A percentile compares a stretch with the other conserved stretches of the same genome.
phyloP scores from a whole-genome alignment of 2,888 invertebrate species.

The Ichneumoninae sp. region DNA sequence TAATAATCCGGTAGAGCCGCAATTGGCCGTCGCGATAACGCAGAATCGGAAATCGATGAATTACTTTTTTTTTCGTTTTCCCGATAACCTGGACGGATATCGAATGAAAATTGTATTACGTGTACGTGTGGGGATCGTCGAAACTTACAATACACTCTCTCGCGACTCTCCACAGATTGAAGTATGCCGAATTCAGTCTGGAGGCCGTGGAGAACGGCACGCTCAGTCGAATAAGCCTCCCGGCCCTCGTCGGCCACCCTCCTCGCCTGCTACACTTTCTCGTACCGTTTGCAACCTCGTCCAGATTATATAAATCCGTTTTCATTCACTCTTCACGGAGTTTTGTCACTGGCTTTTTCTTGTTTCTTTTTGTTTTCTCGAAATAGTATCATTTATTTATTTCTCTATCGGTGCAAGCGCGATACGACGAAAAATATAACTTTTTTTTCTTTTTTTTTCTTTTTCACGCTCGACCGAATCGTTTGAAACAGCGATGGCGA shows the following conservation, averaged over 20 bases:
- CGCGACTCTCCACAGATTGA: conserved; percentile 85
- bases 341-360: background rate
- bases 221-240: conserved; percentile 49
- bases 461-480: background rate
- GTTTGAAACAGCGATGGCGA: conserved; percentile 7
- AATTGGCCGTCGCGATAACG: conserved; percentile 14
- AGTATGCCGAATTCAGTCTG: conserved; percentile 80
- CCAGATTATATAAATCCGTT: conserved; percentile 54
- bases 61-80: background rate
- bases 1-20: conserved; percentile 10
- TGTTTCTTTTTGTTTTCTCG: conserved; percentile 1
- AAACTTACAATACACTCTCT: conserved; percentile 85
- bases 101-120: background rate
- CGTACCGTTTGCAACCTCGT: conserved; percentile 26
- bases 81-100: background rate
- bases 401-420: background rate
- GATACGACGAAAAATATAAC: conserved; percentile 14
- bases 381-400: conserved; percentile 5
- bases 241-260: conserved; percentile 43
- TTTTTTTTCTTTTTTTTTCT: background rate
- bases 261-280: conserved; percentile 31
- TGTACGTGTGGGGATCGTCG: background rate
- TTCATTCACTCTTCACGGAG: conserved; percentile 41
- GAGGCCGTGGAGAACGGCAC: conserved; percentile 70
- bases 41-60: conserved; percentile 40